Evolutionary conservation across 2,888 invertebrate genomes (phyloP).

Genomic region (Pseudoips prasinana): DNA sequence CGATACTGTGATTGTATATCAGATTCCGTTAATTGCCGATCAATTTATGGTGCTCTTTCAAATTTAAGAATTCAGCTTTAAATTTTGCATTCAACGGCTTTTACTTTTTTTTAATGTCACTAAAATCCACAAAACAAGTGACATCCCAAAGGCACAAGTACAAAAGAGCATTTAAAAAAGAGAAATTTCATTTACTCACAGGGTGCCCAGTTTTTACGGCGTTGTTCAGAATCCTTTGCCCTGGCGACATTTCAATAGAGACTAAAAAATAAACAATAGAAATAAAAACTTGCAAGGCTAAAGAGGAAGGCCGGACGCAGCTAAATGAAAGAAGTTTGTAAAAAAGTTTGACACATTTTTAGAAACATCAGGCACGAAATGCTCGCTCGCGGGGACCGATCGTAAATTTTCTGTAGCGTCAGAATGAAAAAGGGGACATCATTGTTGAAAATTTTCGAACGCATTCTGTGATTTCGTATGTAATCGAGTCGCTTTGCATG

Average conservation of each 20-base stretch:
- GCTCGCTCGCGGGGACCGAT: constrained; percentile 67
- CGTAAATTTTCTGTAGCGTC: constrained; percentile 79
- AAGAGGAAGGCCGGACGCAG: constrained; percentile 72
- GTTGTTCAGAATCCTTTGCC: constrained; percentile 62
- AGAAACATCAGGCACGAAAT: constrained; percentile 79
- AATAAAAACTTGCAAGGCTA: constrained; percentile 70
- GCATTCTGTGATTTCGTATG: constrained; percentile 60
- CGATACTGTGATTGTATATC: too few species aligned
- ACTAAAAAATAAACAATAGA: constrained; percentile 76
- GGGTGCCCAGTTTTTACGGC: constrained; percentile 59
- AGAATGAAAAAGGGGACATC: constrained; percentile 79
- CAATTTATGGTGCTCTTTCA: too few species aligned
- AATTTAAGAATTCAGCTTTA: too few species aligned
- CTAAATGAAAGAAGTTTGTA: constrained; percentile 80
- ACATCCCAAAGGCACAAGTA: constrained; percentile 25
- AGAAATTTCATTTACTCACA: constrained; percentile 64
- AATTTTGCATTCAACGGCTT: too few species aligned
- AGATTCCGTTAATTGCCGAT: too few species aligned
- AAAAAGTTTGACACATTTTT: constrained; percentile 82
- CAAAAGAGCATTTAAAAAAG: constrained; percentile 44
- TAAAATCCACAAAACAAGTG: constrained; percentile 21
- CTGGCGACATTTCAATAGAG: constrained; percentile 72
- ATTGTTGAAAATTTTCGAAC: constrained; percentile 76
- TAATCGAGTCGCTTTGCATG: constrained; percentile 56
- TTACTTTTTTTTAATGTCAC: too few species aligned